Percentiles rank a stretch among this genome's conserved stretches.
These are phyloP conservation scores for Rhyacophila evoluta DNA, from an alignment of 2,888 invertebrate species.

Conservation along the genomic window DNA sequence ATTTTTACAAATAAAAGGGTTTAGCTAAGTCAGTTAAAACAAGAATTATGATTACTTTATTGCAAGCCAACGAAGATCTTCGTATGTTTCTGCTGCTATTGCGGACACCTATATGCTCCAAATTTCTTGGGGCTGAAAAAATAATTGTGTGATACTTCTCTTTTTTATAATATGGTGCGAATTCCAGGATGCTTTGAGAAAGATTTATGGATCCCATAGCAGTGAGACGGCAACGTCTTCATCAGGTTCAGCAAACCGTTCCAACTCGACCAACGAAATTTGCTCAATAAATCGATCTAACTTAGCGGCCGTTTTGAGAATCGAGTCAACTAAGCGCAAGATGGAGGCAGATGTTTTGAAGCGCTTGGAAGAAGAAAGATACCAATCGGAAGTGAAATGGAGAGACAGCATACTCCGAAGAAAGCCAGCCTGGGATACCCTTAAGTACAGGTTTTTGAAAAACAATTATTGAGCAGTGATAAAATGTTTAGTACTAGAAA, in stretches of 20 bases:
- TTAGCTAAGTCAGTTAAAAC: too few species aligned
- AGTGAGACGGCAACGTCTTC: conserved; percentile 58
- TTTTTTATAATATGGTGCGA: too few species aligned
- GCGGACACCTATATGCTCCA: too few species aligned
- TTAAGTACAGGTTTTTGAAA: conserved; percentile 69
- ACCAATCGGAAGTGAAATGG: conserved; percentile 71
- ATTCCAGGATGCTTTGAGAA: conserved; percentile 46
- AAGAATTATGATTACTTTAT: too few species aligned
- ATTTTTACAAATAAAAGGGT: too few species aligned
- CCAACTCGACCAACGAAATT: conserved; percentile 61
- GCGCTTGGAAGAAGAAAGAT: conserved; percentile 71
- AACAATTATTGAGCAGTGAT: not conserved
- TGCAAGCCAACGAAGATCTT: too few species aligned
- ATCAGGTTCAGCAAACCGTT: conserved; percentile 58
- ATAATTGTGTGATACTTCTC: too few species aligned
- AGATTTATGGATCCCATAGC: conserved; percentile 45
- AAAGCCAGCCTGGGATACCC: conserved; percentile 79
- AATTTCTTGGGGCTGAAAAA: too few species aligned
- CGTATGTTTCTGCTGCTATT: too few species aligned
- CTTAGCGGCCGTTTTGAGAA: conserved; percentile 76
- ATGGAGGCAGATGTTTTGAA: conserved; percentile 74
- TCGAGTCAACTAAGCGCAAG: conserved; percentile 72
- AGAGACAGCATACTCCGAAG: conserved; percentile 72
- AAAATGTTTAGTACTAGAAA: too few species aligned
- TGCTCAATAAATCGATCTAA: conserved; percentile 72